These are phyloP conservation scores for Aspidoscelis tigris DNA, from an alignment of 2,113 vertebrate genomes.

Conservation along the genomic window DNA sequence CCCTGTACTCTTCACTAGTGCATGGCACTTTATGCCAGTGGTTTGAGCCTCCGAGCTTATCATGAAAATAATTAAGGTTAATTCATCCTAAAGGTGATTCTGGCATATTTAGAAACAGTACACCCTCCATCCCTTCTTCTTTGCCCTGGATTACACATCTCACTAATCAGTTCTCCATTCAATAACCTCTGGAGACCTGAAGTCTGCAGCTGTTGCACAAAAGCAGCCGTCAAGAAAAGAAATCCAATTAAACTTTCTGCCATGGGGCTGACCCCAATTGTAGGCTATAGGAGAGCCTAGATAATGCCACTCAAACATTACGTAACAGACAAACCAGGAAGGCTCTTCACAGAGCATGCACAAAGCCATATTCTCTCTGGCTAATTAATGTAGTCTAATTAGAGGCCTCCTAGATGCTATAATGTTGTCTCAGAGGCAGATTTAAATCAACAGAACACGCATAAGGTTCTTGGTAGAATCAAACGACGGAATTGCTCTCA, in stretches of 20 bases:
- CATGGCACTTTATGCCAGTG: not conserved
- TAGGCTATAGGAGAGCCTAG: not conserved
- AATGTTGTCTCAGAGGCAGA: not conserved
- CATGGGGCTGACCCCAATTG: not conserved
- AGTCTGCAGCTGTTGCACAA: not conserved
- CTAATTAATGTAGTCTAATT: conserved; percentile 15
- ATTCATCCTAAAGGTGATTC: not conserved
- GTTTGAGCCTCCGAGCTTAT: not conserved
- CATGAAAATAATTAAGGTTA: not conserved
- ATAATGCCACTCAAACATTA: not conserved
- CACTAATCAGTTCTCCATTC: not conserved
- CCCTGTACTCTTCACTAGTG: too few species aligned
- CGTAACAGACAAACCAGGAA: not conserved
- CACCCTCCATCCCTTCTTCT: not conserved
- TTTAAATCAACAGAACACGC: not conserved
- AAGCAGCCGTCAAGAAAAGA: conserved; percentile 11
- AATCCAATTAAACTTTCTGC: conserved; percentile 28
- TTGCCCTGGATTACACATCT: not conserved
- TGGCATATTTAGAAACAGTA: not conserved
- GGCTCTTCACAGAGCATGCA: not conserved
- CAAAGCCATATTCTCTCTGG: not conserved
- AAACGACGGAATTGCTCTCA: too few species aligned
- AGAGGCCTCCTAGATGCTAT: not conserved
- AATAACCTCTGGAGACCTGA: conserved; percentile 9
- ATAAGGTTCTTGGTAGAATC: not conserved